Evolutionary conservation across 1,140 invertebrate genomes (phyloP), one percentile per base, ranked within the genome.

Genomic region (Ceratina calcarata): DNA sequence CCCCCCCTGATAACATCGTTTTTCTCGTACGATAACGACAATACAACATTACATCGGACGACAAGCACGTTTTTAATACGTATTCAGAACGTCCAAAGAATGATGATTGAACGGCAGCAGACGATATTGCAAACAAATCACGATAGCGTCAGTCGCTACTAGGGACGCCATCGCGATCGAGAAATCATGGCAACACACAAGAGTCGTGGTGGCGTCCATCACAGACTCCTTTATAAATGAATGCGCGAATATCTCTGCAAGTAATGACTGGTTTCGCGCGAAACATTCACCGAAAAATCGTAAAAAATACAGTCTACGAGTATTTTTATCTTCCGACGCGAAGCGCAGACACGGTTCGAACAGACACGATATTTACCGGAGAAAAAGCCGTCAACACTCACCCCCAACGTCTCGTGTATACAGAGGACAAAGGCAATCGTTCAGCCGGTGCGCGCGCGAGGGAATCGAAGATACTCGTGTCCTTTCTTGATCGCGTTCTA

Each of bases 131-230:
- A 53, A 2, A 0, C 6, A 37, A 58, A 74, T n/a, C n/a, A 32
- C 15, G n/a, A 64, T 37, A 64, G 53, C 45, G 10, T 61, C 51
- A 15, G 27, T 57, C 16, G 69, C 49, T 20, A 37, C 6, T 51
- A 67, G 15, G 20, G 81, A 83, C 81, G 81, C 81, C 81, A 83
- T 83, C 27, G 27, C 27, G 78, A 70, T 79, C 70, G 78, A 71
- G 71, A 62, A 80, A 80, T 69, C 77, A 82, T 82, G 78, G 81
- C 66, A 70, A 69, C 69, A 69, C 69, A 32, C 24, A 49, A 78
- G 55, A 82, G 51, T 62, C 71, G 78, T 68, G 70, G 61, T 76
- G 65, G 81, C 81, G 64, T 75, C 70, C 78, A 80, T 71, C 76
- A 74, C 24, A 32, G 62, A 66, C 32, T 16, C 53, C 68, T 78